Conservation (phyloP, 2,113 vertebrate species). For the Scytalopus superciliaris region DNA sequence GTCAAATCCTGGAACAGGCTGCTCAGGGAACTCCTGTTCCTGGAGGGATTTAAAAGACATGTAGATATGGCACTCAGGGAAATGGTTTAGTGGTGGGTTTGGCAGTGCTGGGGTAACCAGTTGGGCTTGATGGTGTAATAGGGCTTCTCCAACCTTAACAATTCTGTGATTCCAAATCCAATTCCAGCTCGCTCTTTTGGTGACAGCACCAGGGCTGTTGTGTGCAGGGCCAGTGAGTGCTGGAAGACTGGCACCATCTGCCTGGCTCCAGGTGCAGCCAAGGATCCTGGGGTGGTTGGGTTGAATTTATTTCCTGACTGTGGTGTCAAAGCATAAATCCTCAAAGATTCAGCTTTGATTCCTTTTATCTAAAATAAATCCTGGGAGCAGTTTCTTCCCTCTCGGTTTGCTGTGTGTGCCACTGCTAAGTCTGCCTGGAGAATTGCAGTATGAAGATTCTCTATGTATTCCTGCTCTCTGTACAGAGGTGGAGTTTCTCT, state of each 20-base stretch:
- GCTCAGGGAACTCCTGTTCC: neutral
- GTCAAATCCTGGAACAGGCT: neutral
- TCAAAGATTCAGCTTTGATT: neutral
- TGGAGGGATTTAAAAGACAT: neutral
- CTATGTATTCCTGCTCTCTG: neutral
- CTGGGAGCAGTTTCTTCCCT: neutral
- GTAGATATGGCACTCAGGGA: neutral
- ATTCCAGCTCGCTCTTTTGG: neutral
- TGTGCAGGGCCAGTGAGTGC: neutral
- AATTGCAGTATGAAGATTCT: neutral
- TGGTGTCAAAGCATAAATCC: neutral
- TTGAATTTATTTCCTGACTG: neutral
- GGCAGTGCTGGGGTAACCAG: neutral
- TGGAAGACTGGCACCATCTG: neutral
- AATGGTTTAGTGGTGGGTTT: neutral
- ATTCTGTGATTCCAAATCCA: neutral
- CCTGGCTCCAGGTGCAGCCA: neutral
- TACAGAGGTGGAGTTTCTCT: neutral
- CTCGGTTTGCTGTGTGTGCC: rapidly evolving
- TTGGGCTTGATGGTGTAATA: neutral
- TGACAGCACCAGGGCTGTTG: neutral
- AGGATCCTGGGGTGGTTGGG: neutral
- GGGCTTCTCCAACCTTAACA: neutral
- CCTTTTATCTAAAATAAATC: neutral
- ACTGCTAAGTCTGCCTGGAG: neutral